Evolutionary conservation across 2,113 vertebrate genomes (phyloP).

Genomic region (Leucoraja erinaceus): DNA sequence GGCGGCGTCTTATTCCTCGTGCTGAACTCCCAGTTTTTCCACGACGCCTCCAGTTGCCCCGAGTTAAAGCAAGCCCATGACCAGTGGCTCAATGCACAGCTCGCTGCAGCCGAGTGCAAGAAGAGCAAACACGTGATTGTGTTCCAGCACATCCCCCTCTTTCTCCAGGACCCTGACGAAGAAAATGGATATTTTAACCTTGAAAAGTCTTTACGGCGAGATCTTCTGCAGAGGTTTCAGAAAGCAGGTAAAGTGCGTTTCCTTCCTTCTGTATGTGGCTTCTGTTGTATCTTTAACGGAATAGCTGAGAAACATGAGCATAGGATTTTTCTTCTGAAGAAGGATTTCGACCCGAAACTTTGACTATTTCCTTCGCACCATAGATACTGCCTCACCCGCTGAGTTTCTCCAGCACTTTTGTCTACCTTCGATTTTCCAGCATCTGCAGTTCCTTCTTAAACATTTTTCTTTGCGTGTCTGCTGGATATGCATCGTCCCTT

Average conservation of each 20-base stretch:
- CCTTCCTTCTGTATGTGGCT: background rate
- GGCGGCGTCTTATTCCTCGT: conserved; percentile 86
- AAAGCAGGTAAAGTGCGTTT: conserved; percentile 67
- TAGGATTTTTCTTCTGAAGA: background rate
- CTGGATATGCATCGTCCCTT: background rate
- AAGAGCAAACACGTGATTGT: conserved; percentile 69
- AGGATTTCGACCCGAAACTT: too few relatives aligned
- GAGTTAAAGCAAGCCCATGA: conserved; percentile 74
- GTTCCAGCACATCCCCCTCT: conserved; percentile 93
- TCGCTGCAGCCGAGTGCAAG: conserved; percentile 52
- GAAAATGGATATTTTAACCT: conserved; percentile 88
- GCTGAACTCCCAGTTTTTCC: conserved; percentile 87
- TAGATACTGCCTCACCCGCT: too few relatives aligned
- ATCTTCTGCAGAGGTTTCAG: conserved; percentile 69
- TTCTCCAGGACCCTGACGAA: conserved; percentile 67
- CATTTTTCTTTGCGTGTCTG: background rate
- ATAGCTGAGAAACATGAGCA: background rate
- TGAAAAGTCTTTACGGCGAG: conserved; percentile 58
- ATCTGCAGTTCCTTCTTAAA: too few relatives aligned
- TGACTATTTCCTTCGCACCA: too few relatives aligned
- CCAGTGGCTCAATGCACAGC: conserved; percentile 74
- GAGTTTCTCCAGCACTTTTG: too few relatives aligned
- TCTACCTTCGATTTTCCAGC: too few relatives aligned
- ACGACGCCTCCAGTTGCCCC: conserved; percentile 69
- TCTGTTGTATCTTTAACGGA: background rate